Evolutionary conservation across 2,797 vertebrate species (phyloP).

Genomic region (Taeniopygia guttata): DNA sequence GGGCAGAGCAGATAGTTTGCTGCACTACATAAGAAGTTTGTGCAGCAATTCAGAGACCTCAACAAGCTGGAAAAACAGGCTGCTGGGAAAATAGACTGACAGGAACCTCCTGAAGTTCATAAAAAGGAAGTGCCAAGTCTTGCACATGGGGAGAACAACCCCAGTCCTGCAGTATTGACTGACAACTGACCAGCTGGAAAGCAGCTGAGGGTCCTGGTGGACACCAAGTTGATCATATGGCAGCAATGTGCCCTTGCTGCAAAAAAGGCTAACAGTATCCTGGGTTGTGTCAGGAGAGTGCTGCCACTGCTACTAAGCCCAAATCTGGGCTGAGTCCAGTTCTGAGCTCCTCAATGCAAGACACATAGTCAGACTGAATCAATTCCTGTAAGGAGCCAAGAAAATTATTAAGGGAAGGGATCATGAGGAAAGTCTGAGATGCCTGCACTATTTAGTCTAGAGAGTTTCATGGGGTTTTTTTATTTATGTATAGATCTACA

Average conservation of each 20-base stretch:
- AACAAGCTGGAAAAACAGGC: neutral
- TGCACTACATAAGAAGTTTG: neutral
- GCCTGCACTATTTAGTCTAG: neutral
- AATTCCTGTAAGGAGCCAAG: neutral
- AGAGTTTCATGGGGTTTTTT: neutral
- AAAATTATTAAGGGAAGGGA: neutral
- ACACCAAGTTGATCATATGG: neutral
- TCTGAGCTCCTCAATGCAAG: neutral
- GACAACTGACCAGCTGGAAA: neutral
- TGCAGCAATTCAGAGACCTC: neutral
- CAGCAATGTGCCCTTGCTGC: neutral
- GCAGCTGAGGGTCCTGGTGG: neutral
- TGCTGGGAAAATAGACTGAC: neutral
- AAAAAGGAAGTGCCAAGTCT: neutral
- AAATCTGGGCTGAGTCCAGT: neutral
- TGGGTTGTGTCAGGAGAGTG: neutral
- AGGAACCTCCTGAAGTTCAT: neutral
- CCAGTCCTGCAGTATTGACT: neutral
- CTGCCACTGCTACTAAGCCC: neutral
- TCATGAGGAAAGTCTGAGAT: neutral
- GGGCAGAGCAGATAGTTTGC: neutral
- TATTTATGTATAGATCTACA: neutral
- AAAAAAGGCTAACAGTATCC: neutral
- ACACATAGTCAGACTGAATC: neutral
- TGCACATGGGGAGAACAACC: neutral